Conservation (phyloP, 1,140 invertebrate species). For the Harpegnathos saltator region DNA sequence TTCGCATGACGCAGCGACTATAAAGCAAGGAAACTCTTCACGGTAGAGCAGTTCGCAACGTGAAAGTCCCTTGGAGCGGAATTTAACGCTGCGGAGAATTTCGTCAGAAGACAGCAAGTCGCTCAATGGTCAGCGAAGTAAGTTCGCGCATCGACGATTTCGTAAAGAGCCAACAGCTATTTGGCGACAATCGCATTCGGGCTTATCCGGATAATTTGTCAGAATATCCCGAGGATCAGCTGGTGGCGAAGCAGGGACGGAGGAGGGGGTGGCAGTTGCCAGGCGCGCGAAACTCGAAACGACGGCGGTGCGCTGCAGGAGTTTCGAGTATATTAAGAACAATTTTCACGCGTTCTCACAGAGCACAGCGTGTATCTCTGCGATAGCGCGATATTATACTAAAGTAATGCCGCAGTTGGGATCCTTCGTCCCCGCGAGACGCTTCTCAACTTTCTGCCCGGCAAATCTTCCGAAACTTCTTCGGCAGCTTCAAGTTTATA, state of each 20-base stretch:
- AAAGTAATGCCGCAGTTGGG: not conserved
- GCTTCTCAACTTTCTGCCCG: not conserved
- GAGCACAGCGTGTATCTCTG: not conserved
- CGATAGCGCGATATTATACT: not conserved
- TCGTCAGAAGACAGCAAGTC: not conserved
- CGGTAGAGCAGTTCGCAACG: not conserved
- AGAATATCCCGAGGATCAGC: not conserved
- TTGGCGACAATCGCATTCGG: conserved; percentile 1
- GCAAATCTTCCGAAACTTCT: too few species aligned
- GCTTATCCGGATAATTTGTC: conserved; percentile 24
- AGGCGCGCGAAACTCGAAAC: not conserved
- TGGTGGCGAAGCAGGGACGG: too few species aligned
- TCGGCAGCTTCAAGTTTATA: too few species aligned
- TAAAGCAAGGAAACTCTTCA: not conserved
- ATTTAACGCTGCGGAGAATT: not conserved
- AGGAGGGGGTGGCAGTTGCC: not conserved
- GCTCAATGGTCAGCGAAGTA: not conserved
- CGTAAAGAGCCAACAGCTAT: not conserved
- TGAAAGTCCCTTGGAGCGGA: not conserved
- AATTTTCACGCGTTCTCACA: not conserved
- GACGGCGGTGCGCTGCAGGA: not conserved
- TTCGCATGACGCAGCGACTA: conserved; percentile 26
- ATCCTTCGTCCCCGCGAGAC: not conserved
- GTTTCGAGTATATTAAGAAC: not conserved
- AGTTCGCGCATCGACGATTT: conserved; percentile 23